Conservation (phyloP, 2,797 vertebrate species). For the Tokudaia muenninki region DNA sequence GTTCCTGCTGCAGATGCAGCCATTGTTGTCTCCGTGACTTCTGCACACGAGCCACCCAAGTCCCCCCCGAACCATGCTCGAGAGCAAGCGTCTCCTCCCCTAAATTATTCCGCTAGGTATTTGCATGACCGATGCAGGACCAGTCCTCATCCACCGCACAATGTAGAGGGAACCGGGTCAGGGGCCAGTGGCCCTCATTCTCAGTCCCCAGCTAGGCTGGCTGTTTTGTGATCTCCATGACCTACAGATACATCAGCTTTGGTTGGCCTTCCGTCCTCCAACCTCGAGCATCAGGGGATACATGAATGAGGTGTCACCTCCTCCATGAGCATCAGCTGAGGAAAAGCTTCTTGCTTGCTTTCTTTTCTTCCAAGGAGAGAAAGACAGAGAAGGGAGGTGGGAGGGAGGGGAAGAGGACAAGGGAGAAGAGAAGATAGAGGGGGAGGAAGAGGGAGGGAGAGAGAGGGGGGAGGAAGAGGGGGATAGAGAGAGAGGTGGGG, state of each 20-base stretch:
- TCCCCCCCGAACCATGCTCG: too few species aligned
- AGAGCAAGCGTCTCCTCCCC: not conserved
- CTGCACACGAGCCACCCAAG: too few species aligned
- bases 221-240: not conserved
- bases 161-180: not conserved
- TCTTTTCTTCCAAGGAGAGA: not conserved
- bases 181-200: fast-evolving
- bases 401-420: fast-evolving
- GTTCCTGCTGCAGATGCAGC: not conserved
- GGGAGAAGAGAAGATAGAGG: too few species aligned
- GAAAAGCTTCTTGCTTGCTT: not conserved
- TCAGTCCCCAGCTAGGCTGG: fast-evolving
- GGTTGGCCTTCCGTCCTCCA: not conserved
- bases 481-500: not conserved
- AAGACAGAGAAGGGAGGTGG: too few species aligned
- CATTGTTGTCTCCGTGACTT: not conserved
- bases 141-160: too few species aligned
- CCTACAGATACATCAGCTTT: fast-evolving
- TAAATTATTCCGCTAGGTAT: not conserved
- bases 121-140: not conserved
- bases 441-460: too few species aligned
- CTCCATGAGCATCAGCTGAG: not conserved
- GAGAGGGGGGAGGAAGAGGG: too few species aligned
- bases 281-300: not conserved
- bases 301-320: fast-evolving